Conservation (phyloP, 2,797 vertebrate species). For the Sebastes steindachneri region DNA sequence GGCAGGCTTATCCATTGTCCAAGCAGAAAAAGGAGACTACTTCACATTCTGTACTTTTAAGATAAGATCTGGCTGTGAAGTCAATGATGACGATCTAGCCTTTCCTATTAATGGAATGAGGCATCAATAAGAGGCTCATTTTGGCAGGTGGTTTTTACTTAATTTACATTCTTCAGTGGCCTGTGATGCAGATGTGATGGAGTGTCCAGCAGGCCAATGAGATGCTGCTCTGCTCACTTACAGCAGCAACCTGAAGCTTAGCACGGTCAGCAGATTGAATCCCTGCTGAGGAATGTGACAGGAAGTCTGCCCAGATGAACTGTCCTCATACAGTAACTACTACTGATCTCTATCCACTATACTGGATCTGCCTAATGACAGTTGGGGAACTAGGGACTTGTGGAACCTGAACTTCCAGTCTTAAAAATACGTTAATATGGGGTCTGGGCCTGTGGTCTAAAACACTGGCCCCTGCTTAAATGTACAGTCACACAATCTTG, state of each 20-base stretch:
- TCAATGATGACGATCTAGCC: background rate
- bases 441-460: background rate
- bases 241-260: constrained; percentile 28
- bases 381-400: background rate
- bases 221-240: constrained; percentile 5
- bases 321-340: background rate
- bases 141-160: background rate
- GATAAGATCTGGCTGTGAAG: background rate
- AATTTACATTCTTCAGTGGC: background rate
- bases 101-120: background rate
- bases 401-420: background rate
- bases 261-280: constrained; percentile 40
- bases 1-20: background rate
- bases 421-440: background rate
- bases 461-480: background rate
- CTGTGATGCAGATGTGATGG: background rate
- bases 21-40: background rate
- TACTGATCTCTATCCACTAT: background rate
- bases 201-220: background rate
- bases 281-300: constrained; percentile 21
- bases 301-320: background rate
- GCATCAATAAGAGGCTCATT: background rate
- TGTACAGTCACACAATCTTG: background rate
- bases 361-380: background rate
- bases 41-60: background rate